Conservation (phyloP, 92 coral and sea anemone species). For the Umimayanthus kanabou region DNA sequence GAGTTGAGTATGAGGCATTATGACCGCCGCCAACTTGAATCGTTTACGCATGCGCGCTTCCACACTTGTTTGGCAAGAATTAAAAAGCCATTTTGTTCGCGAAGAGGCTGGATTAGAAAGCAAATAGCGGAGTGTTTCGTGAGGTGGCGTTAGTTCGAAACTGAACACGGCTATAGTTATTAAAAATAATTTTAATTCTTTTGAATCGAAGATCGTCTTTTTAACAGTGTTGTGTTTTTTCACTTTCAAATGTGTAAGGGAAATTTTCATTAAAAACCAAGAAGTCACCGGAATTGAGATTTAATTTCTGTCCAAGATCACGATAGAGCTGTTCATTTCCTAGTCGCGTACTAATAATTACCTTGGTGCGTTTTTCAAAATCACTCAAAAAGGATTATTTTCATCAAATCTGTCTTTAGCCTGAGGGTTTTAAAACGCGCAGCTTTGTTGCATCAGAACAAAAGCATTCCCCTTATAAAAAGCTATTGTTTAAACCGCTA, state of each 20-base stretch:
- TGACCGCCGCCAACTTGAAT: slow-evolving; percentile 12
- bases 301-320: slow-evolving; percentile 28
- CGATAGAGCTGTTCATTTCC: slow-evolving; percentile 39
- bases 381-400: slow-evolving; percentile 32
- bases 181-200: slow-evolving; percentile 14
- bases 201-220: background rate
- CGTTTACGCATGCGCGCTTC: slow-evolving; percentile 21
- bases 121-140: slow-evolving; percentile 60
- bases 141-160: slow-evolving; percentile 50
- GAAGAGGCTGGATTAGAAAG: slow-evolving; percentile 52
- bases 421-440: slow-evolving; percentile 37
- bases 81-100: slow-evolving; percentile 50
- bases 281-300: background rate
- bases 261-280: slow-evolving; percentile 11
- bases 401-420: slow-evolving; percentile 24
- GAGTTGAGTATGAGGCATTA: background rate
- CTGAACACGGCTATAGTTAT: slow-evolving; percentile 4
- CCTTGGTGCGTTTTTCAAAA: slow-evolving; percentile 27
- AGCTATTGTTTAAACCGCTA: slow-evolving; percentile 28
- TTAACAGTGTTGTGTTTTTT: background rate
- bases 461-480: slow-evolving; percentile 36
- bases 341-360: slow-evolving; percentile 30
- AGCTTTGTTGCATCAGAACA: slow-evolving; percentile 39
- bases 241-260: background rate
- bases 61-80: slow-evolving; percentile 34